These are phyloP conservation scores for Bambusicola thoracicus DNA, from an alignment of 2,113 vertebrate species.

Conservation along the genomic window DNA sequence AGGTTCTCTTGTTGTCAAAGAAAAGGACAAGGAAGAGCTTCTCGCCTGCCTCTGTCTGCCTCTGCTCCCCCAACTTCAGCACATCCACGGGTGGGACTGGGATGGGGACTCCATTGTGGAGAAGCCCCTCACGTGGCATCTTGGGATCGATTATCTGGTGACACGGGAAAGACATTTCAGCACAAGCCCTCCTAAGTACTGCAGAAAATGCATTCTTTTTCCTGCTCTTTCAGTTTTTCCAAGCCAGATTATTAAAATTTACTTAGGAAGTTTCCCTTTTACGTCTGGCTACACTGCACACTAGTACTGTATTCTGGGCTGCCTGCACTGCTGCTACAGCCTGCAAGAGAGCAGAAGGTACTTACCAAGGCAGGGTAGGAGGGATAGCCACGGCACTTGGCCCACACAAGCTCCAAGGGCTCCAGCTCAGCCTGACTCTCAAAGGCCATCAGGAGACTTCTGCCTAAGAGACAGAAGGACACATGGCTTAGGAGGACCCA, in stretches of 20 bases:
- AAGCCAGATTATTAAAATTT: neutral
- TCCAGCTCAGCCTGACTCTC: slow-evolving; percentile 89
- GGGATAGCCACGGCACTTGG: slow-evolving; percentile 97
- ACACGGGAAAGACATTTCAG: neutral
- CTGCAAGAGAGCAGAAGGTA: neutral
- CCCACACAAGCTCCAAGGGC: slow-evolving; percentile 95
- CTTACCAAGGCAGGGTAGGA: slow-evolving; percentile 98
- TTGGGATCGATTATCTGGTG: slow-evolving; percentile 94
- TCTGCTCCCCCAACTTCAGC: slow-evolving; percentile 90
- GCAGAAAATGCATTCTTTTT: neutral
- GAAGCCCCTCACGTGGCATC: slow-evolving; percentile 94
- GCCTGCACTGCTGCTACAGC: neutral
- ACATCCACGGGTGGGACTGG: slow-evolving; percentile 95
- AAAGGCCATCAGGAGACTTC: slow-evolving; percentile 82
- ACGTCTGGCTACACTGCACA: neutral
- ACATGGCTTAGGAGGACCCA: slow-evolving; percentile 34
- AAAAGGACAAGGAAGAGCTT: slow-evolving; percentile 97
- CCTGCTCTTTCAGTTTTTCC: neutral
- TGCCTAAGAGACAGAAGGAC: slow-evolving; percentile 78
- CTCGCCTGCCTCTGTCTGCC: slow-evolving; percentile 88
- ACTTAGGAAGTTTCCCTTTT: neutral
- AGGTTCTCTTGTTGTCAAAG: slow-evolving; percentile 99
- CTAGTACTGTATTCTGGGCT: neutral
- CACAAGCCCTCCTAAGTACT: neutral
- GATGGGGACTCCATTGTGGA: slow-evolving; percentile 97